Evolutionary conservation across 2,888 invertebrate species (phyloP).

Genomic region (Opisthograptis luteolata): DNA sequence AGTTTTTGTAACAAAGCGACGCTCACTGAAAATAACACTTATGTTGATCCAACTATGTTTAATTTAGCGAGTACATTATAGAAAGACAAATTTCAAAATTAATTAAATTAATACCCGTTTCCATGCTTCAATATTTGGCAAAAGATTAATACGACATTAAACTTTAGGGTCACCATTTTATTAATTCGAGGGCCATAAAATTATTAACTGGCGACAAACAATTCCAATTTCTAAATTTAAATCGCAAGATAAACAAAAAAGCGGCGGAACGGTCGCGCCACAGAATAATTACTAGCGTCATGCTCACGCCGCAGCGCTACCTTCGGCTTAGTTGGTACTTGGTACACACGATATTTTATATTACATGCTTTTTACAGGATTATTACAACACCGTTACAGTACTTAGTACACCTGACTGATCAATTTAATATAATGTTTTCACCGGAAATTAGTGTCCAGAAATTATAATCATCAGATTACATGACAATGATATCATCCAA

Average conservation of each 20-base stretch:
- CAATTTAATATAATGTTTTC: too few species aligned
- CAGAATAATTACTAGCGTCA: too few species aligned
- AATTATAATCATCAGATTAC: too few species aligned
- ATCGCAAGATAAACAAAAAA: slow-evolving; percentile 46
- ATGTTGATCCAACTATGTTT: too few species aligned
- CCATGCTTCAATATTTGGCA: slow-evolving; percentile 19
- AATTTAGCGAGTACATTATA: background rate
- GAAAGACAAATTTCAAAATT: slow-evolving; percentile 17
- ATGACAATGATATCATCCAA: too few species aligned
- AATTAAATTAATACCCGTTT: slow-evolving; percentile 12
- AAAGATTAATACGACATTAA: slow-evolving; percentile 27
- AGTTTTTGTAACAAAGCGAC: too few species aligned
- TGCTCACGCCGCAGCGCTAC: slow-evolving; percentile 16
- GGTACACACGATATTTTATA: slow-evolving; percentile 1
- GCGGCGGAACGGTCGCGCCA: slow-evolving; percentile 36
- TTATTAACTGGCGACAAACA: slow-evolving; percentile 41
- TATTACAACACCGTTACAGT: too few species aligned
- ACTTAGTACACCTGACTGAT: too few species aligned
- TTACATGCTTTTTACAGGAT: background rate
- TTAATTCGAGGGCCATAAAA: slow-evolving; percentile 27
- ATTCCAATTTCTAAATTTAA: slow-evolving; percentile 47
- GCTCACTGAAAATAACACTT: too few species aligned
- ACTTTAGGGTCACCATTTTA: slow-evolving; percentile 25
- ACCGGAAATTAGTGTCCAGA: too few species aligned
- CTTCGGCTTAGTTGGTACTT: background rate